Percentiles rank a stretch among this genome's conserved stretches.
Evolutionary conservation across 1,140 invertebrate species (phyloP).

Genomic region (Pseudobourletiella spinata): DNA sequence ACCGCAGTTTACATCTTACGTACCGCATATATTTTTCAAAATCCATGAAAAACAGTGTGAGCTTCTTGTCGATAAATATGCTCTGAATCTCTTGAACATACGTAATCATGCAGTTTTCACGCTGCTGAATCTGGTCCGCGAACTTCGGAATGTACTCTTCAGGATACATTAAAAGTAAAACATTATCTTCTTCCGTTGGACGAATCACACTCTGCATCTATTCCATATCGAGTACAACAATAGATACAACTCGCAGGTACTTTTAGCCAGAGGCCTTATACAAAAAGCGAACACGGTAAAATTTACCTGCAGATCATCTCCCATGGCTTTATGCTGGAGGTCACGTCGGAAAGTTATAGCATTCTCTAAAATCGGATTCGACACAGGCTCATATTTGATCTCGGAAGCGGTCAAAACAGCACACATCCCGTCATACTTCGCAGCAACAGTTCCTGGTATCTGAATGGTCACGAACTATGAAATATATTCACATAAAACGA

Average conservation of each 20-base stretch:
- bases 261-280: no score
- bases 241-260: no score
- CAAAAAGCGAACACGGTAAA: no score
- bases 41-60: slow-evolving; percentile 25
- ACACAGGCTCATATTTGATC: slow-evolving; percentile 8
- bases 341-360: slow-evolving; percentile 24
- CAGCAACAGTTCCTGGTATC: slow-evolving; percentile 7
- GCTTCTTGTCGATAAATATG: slow-evolving; percentile 10
- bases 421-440: slow-evolving; percentile 10
- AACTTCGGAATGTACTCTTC: slow-evolving; percentile 19
- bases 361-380: slow-evolving; percentile 16
- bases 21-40: slow-evolving; percentile 30
- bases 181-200: slow-evolving; percentile 20
- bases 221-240: no score
- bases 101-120: slow-evolving; percentile 10
- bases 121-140: slow-evolving; percentile 4
- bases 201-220: slow-evolving; percentile 16
- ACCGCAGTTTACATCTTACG: neutral
- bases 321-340: slow-evolving; percentile 14
- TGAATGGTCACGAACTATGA: slow-evolving; percentile 23
- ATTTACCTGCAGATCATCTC: slow-evolving; percentile 23
- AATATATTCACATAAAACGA: no score
- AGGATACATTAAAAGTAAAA: slow-evolving; percentile 17
- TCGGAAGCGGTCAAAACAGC: slow-evolving; percentile 6
- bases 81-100: slow-evolving; percentile 15